Conservation (phyloP, 2,113 vertebrate species). For the Odontophorus gujanensis region DNA sequence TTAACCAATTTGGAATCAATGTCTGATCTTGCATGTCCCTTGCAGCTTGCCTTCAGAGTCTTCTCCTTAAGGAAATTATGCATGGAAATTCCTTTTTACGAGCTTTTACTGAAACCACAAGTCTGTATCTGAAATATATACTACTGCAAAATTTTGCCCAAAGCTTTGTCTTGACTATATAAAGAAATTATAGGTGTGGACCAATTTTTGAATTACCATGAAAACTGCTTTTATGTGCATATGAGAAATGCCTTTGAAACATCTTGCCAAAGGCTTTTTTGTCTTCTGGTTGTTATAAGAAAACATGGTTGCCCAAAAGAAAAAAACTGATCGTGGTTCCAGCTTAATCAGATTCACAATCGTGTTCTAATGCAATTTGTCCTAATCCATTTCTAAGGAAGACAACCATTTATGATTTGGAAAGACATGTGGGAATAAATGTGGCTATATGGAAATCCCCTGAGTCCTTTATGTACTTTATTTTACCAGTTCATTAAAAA, state of each 20-base stretch:
- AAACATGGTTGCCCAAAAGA: conserved; percentile 89
- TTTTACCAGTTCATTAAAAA: conserved; percentile 88
- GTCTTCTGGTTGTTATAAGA: conserved; percentile 84
- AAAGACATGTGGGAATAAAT: conserved; percentile 92
- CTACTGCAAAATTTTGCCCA: conserved; percentile 64
- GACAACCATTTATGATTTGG: conserved; percentile 97
- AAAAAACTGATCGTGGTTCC: conserved; percentile 87
- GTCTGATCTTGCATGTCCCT: conserved; percentile 22
- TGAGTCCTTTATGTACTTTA: conserved; percentile 90
- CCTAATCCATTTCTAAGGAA: conserved; percentile 95
- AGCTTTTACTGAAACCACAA: conserved; percentile 66
- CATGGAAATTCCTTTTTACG: conserved; percentile 71
- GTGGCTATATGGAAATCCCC: conserved; percentile 89
- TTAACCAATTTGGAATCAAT: conserved; percentile 51
- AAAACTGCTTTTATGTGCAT: conserved; percentile 73
- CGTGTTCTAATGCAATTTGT: conserved; percentile 97
- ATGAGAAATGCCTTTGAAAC: conserved; percentile 77
- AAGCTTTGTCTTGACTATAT: conserved; percentile 72
- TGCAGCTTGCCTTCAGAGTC: conserved; percentile 41
- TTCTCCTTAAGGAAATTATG: conserved; percentile 69
- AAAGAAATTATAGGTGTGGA: conserved; percentile 75
- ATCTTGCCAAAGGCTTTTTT: conserved; percentile 87
- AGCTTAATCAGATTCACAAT: conserved; percentile 97
- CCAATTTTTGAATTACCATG: conserved; percentile 77
- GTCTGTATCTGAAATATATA: conserved; percentile 60